Percentiles rank a stretch among this genome's conserved stretches.
These are phyloP conservation scores for Acanthacorydalis orientalis DNA, from an alignment of 2,888 invertebrate genomes.

Conservation along the genomic window DNA sequence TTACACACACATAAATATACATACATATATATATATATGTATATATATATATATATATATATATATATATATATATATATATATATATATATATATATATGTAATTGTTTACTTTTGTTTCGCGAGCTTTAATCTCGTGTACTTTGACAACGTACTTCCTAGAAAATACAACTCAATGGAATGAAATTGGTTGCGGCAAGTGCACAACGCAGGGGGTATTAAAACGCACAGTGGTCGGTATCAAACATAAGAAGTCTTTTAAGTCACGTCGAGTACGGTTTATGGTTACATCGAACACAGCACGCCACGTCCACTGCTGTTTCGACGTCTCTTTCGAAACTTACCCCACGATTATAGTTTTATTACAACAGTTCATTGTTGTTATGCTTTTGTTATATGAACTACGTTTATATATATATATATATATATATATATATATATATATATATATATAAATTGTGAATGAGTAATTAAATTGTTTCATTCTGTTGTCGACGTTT, in stretches of 20 bases:
- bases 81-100: too few species aligned
- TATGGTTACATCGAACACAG: slow-evolving; percentile 11
- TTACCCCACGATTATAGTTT: too few species aligned
- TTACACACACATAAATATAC: too few species aligned
- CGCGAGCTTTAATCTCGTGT: too few species aligned
- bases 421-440: background rate
- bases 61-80: too few species aligned
- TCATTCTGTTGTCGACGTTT: background rate
- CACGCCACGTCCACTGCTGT: background rate
- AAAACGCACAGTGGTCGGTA: background rate
- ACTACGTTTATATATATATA: background rate
- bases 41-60: too few species aligned
- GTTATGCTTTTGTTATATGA: background rate
- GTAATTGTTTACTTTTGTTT: too few species aligned
- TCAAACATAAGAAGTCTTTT: slow-evolving; percentile 10
- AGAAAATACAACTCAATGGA: too few species aligned
- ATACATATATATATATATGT: too few species aligned
- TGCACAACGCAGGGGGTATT: background rate
- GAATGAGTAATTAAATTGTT: background rate
- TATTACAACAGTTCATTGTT: background rate
- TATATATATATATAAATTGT: background rate
- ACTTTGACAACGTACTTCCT: too few species aligned
- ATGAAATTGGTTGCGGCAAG: too few species aligned
- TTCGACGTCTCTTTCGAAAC: too few species aligned
- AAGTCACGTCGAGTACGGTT: slow-evolving; percentile 11